A percentile compares a stretch with the other conserved stretches of the same genome.
Conservation (phyloP, 2,888 invertebrate species). For the Prenolepis imparis region DNA sequence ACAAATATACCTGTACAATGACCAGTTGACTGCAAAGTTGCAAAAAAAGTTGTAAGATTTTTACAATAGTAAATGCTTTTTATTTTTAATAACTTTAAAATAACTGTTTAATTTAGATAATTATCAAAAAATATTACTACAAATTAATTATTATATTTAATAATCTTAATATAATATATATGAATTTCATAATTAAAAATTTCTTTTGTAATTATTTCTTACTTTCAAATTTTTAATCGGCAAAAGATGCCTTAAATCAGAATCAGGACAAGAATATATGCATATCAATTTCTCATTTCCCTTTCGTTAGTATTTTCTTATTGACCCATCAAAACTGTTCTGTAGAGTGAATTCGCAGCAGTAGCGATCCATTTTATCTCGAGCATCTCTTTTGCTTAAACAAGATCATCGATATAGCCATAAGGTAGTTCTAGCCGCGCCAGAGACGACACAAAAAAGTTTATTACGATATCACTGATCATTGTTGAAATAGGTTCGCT, state of each 20-base stretch:
- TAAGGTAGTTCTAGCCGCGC: no score
- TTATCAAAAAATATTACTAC: background rate
- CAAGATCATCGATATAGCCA: background rate
- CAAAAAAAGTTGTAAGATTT: background rate
- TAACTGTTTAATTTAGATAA: background rate
- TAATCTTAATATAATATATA: background rate
- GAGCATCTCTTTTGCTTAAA: background rate
- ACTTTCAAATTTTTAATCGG: background rate
- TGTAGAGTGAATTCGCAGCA: background rate
- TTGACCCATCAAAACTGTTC: background rate
- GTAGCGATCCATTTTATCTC: background rate
- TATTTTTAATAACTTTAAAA: background rate
- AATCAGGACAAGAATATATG: background rate
- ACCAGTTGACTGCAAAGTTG: background rate
- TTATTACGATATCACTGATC: background rate
- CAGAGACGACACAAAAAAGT: background rate
- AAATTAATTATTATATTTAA: background rate
- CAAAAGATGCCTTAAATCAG: background rate
- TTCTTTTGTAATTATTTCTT: background rate
- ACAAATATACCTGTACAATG: background rate
- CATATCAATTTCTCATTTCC: background rate
- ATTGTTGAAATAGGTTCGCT: conserved; percentile 82
- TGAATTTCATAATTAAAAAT: background rate
- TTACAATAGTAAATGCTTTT: background rate
- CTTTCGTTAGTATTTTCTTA: background rate